Conservation (phyloP, 2,888 invertebrate genomes). For the Diaprepes abbreviatus region DNA sequence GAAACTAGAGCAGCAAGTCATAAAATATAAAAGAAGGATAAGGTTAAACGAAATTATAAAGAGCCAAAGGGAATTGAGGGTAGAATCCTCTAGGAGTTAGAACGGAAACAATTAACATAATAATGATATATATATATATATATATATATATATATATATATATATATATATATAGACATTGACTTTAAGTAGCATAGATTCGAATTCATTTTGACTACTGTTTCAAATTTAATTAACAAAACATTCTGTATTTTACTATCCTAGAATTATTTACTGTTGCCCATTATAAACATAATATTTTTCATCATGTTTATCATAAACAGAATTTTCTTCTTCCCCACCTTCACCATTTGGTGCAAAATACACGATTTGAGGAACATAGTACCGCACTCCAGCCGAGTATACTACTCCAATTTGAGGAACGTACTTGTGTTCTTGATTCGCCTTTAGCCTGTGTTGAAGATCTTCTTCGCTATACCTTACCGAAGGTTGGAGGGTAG, state of each 20-base stretch:
- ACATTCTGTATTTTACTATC: conserved; percentile 16
- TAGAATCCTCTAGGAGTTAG: too few relatives aligned
- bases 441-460: conserved; percentile 27
- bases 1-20: too few relatives aligned
- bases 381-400: conserved; percentile 65
- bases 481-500: conserved; percentile 54
- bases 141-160: too few relatives aligned
- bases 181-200: too few relatives aligned
- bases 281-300: conserved; percentile 58
- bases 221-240: too few relatives aligned
- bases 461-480: conserved; percentile 55
- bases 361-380: conserved; percentile 64
- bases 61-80: too few relatives aligned
- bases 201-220: too few relatives aligned
- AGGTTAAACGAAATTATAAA: too few relatives aligned
- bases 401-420: conserved; percentile 66
- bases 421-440: conserved; percentile 53
- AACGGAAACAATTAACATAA: too few relatives aligned
- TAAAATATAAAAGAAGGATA: too few relatives aligned
- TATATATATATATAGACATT: too few relatives aligned
- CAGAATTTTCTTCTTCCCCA: conserved; percentile 62
- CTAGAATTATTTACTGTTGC: conserved; percentile 12
- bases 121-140: too few relatives aligned
- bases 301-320: conserved; percentile 62
- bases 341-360: conserved; percentile 47